These are phyloP conservation scores for Asteroscopus sphinx DNA, from an alignment of 2,888 invertebrate species.

Conservation along the genomic window DNA sequence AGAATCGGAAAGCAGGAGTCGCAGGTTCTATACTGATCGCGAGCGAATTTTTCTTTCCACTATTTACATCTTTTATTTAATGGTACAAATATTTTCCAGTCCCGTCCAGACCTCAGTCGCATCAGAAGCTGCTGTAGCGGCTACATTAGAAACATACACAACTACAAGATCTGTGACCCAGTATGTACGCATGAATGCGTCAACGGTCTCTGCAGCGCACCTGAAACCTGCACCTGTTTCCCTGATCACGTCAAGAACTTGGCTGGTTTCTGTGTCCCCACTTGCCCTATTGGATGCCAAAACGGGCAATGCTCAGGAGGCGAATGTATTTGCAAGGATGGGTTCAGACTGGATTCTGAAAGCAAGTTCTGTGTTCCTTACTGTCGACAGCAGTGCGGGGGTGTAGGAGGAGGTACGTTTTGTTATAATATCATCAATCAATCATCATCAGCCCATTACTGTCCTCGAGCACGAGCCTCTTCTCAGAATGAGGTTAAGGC, in stretches of 20 bases:
- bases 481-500: too few relatives aligned
- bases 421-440: too few relatives aligned
- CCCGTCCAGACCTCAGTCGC: conserved; percentile 90
- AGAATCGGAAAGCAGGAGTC: too few relatives aligned
- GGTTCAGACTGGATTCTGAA: conserved; percentile 88
- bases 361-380: conserved; percentile 91
- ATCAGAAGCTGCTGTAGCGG: conserved; percentile 93
- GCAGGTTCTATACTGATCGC: too few relatives aligned
- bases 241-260: conserved; percentile 90
- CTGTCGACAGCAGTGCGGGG: conserved; percentile 88
- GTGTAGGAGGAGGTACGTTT: conserved; percentile 73
- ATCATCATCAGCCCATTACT: too few relatives aligned
- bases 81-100: conserved; percentile 71
- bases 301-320: conserved; percentile 91
- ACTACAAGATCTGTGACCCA: conserved; percentile 90
- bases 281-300: conserved; percentile 92
- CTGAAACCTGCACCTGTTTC: conserved; percentile 91
- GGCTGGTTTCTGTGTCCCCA: conserved; percentile 90
- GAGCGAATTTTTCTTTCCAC: too few relatives aligned
- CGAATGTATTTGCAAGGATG: conserved; percentile 91
- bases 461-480: too few relatives aligned
- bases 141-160: conserved; percentile 90
- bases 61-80: too few relatives aligned
- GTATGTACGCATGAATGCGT: conserved; percentile 90
- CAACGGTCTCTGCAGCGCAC: conserved; percentile 91